A percentile compares a stretch with the other conserved stretches of the same genome.
phyloP scores from a whole-genome alignment of 2,888 invertebrate species.

The Coecobrya sp. region DNA sequence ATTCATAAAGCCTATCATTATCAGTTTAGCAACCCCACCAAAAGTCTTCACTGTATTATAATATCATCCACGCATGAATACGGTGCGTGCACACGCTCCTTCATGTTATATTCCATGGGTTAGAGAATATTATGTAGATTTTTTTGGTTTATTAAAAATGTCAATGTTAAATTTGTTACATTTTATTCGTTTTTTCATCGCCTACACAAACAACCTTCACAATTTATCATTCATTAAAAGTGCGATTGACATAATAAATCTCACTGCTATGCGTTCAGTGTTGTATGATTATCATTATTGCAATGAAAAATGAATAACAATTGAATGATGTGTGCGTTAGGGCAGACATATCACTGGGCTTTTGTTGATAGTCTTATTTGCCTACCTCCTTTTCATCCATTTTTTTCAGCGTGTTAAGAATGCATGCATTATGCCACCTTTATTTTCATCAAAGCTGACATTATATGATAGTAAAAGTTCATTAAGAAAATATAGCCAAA shows the following conservation, averaged over 20 bases:
- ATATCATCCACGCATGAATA: background rate
- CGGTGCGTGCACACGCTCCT: background rate
- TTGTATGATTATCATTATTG: slow-evolving; percentile 1
- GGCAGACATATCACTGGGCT: background rate
- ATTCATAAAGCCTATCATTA: background rate
- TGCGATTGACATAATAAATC: slow-evolving; percentile 59
- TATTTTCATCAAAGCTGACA: background rate
- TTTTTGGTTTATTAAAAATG: background rate
- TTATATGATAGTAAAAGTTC: background rate
- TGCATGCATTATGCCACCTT: background rate
- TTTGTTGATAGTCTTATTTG: background rate
- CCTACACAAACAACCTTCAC: slow-evolving; percentile 20
- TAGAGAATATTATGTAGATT: background rate
- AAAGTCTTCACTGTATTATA: background rate
- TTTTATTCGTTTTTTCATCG: slow-evolving; percentile 7
- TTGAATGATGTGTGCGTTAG: background rate
- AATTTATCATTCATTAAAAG: slow-evolving; percentile 58
- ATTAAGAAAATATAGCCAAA: background rate
- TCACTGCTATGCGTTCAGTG: background rate
- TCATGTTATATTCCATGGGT: background rate
- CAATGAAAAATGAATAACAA: background rate
- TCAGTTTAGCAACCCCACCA: background rate
- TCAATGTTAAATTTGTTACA: background rate
- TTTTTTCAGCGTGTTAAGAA: background rate
- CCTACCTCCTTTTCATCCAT: background rate